These are phyloP conservation scores for Siphlonurus alternatus DNA, from an alignment of 2,888 invertebrate genomes.

Conservation along the genomic window DNA sequence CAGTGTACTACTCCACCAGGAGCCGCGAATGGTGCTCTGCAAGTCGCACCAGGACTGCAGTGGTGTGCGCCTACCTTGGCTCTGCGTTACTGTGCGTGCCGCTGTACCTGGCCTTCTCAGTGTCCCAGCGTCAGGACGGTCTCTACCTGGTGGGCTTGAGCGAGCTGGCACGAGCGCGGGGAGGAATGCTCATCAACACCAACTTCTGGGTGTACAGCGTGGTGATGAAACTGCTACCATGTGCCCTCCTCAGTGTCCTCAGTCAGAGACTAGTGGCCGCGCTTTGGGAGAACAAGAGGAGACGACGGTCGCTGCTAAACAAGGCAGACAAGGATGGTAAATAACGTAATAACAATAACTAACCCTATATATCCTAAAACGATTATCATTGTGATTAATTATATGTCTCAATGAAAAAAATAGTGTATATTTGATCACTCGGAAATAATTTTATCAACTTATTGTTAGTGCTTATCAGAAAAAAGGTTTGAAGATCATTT, in stretches of 20 bases:
- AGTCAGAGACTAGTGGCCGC: slow-evolving; percentile 21
- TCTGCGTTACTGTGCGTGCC: slow-evolving; percentile 76
- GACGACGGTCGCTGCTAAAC: slow-evolving; percentile 18
- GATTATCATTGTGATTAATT: too few species aligned
- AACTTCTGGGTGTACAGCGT: slow-evolving; percentile 34
- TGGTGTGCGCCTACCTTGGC: slow-evolving; percentile 58
- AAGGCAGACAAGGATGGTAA: background rate
- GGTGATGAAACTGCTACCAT: slow-evolving; percentile 32
- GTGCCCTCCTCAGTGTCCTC: slow-evolving; percentile 28
- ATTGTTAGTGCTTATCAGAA: too few species aligned
- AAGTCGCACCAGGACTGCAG: slow-evolving; percentile 55
- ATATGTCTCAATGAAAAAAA: too few species aligned
- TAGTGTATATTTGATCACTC: too few species aligned
- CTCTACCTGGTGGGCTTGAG: slow-evolving; percentile 20
- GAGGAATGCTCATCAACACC: slow-evolving; percentile 20
- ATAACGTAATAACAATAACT: background rate
- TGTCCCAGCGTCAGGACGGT: slow-evolving; percentile 21
- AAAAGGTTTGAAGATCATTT: too few species aligned
- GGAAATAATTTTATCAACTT: too few species aligned
- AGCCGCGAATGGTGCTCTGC: slow-evolving; percentile 71
- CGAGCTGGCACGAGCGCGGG: slow-evolving; percentile 19
- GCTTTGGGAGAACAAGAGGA: slow-evolving; percentile 17
- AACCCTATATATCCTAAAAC: too few species aligned
- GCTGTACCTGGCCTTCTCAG: slow-evolving; percentile 63
- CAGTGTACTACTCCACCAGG: slow-evolving; percentile 55